Conservation (phyloP, 2,888 invertebrate species). For the Agrochola circellaris region DNA sequence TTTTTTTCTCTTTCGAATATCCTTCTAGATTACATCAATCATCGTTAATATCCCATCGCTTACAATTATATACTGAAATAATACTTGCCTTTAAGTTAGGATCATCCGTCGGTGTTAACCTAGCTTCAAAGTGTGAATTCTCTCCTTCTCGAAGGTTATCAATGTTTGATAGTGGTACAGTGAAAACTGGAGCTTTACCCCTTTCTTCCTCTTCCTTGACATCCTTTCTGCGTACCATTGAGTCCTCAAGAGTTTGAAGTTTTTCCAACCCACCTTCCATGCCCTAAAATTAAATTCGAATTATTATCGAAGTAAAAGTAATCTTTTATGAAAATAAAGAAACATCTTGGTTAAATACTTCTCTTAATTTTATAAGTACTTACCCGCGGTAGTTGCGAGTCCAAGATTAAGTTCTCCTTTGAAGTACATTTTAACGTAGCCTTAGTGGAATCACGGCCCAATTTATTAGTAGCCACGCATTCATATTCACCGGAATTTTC, state of each 20-base stretch:
- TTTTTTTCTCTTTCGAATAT: background rate
- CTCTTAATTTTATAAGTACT: slow-evolving; percentile 70
- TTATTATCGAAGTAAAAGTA: background rate
- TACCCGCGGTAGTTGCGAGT: slow-evolving; percentile 97
- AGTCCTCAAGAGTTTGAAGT: slow-evolving; percentile 97
- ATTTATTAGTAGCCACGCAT: slow-evolving; percentile 97
- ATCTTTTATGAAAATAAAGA: background rate
- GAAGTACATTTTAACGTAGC: slow-evolving; percentile 96
- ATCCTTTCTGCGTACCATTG: slow-evolving; percentile 94
- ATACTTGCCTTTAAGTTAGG: slow-evolving; percentile 93
- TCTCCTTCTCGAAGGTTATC: slow-evolving; percentile 97
- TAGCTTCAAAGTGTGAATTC: slow-evolving; percentile 97
- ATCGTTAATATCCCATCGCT: background rate
- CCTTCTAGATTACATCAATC: background rate
- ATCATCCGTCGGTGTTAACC: slow-evolving; percentile 97
- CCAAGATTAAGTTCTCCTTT: slow-evolving; percentile 96
- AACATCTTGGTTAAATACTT: background rate
- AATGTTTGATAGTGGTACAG: slow-evolving; percentile 96
- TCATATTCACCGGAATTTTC: slow-evolving; percentile 98
- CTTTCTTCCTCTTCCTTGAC: slow-evolving; percentile 93
- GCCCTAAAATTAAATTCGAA: slow-evolving; percentile 89
- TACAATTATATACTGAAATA: slow-evolving; percentile 8
- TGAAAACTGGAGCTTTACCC: slow-evolving; percentile 97
- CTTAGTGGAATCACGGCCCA: slow-evolving; percentile 96
- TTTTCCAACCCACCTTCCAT: slow-evolving; percentile 99